Evolutionary conservation across 2,888 invertebrate species (phyloP).

Genomic region (Minunthozetes semirufus): DNA sequence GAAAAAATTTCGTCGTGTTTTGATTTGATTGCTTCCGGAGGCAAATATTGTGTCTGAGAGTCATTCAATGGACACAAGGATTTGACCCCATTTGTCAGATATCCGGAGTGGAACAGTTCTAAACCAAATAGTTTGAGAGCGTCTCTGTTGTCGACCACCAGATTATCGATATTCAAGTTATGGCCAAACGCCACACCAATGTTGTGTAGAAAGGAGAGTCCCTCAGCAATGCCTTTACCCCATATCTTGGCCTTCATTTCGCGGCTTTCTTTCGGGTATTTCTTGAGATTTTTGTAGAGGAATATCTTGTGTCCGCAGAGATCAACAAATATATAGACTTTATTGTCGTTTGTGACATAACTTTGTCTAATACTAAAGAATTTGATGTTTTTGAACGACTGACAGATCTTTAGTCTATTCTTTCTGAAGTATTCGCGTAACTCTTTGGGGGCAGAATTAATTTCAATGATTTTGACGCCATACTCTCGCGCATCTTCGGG

Average conservation of each 20-base stretch:
- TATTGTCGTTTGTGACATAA: background rate
- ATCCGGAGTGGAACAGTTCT: background rate
- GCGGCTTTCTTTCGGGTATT: background rate
- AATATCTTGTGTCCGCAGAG: conserved; percentile 23
- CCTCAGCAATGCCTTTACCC: background rate
- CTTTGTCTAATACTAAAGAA: background rate
- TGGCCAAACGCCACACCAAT: conserved; percentile 10
- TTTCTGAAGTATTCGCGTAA: background rate
- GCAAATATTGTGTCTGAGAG: background rate
- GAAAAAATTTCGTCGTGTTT: background rate
- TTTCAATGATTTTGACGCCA: background rate
- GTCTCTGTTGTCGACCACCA: background rate
- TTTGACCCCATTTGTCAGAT: background rate
- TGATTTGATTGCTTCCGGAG: conserved; percentile 2
- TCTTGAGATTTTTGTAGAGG: background rate
- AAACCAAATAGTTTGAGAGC: conserved; percentile 4
- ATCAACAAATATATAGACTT: conserved; percentile 16
- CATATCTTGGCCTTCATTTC: background rate
- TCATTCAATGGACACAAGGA: background rate
- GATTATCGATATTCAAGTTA: background rate
- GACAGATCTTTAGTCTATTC: background rate
- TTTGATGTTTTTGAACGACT: background rate
- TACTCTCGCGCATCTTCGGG: conserved; percentile 15
- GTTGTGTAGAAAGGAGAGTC: background rate
- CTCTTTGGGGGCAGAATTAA: background rate